Base-by-base conservation (phyloP, 2,888 invertebrate species). In the Aelia acuminata region DNA sequence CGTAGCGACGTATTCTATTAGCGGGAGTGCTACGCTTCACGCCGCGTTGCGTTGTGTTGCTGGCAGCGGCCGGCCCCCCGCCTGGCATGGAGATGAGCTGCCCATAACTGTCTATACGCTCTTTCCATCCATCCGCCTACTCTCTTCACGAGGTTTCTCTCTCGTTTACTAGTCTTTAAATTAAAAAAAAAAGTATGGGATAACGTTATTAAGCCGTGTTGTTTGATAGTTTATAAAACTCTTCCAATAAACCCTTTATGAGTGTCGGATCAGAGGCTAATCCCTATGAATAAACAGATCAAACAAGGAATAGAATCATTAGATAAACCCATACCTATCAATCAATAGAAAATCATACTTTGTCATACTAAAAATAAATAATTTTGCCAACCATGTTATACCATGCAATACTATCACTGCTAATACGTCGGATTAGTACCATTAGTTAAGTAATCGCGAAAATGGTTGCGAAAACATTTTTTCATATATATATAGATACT, bases 11-110 rank as follows among this genome's bases (percentile, higher is more conserved):
- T 47, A 80, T 80, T 80, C 80, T 43, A 80, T 80, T 80, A 80
- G 80, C 11, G 80, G 3, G 0, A 22, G 80, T 70, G 80, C 39
- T 80, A 80, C 80, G 80, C 80, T 80, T 80, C 80, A 80, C 80
- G 80, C n/a, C 80, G 80, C 80, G 80, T 80, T 80, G 80, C 15
- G n/a, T n/a, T n/a, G n/a, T n/a, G n/a, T n/a, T n/a, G n/a, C n/a
- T n/a, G 18, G 39, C 75, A 4, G 84, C 22, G 2, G 20, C 7
- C 20, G 50, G 43, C 39, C 87, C 87, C 87, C 87, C 70, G 63
- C 57, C 57, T 31, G 70, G 87, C 87, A 87, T 87, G 87, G 87
- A 87, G 70, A 87, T 87, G 63, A 85, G 87, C 57, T 39, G 10
- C 18, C n/a, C 43, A 22, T 80, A 80, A 80, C 80, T 80, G 80